Evolutionary conservation across 2,113 vertebrate species (phyloP), one percentile per base, ranked within the genome.

Genomic region (Cochlearius cochlearius): DNA sequence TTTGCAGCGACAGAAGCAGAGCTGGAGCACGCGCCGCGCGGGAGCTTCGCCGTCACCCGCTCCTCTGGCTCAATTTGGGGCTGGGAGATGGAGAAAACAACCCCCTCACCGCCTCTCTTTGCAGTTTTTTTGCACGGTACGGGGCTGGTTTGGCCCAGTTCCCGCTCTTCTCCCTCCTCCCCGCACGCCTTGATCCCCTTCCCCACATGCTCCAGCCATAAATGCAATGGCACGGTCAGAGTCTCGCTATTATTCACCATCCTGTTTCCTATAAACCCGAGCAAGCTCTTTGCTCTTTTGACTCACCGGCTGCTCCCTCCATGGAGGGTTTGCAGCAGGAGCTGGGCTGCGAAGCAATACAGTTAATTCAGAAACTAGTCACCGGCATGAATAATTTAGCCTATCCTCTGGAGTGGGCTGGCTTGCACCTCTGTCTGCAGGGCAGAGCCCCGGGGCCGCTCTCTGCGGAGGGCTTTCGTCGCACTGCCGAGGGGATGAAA

Each of bases 81-180:
- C 43, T 64, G 36, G 17, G 16, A 84, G 16, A 10, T 2, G 8
- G 6, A 32, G 25, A 73, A 73, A 59, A 22, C 26, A 21, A 9
- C 1, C 2, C 12, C 12, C 19, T 43, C 38, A 1, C 4, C 20
- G 6, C 34, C 12, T 19, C 20, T 64, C 2, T 0, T 19, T 36
- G 27, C 9, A 11, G 1, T 22, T 47, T 47, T 53, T 86, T 76
- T 4, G 11, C 8, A 6, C 2, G 13, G 1, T 64, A 78, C 3
- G 5, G 56, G 47, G 32, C 20, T 72, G 52, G 12, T 45, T 12
- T 38, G 25, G 12, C n/a, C 83, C 43, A 39, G 13, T 58, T 23
- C 8, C 7, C 2, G 4, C 30, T 78, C 39, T 67, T 67, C 12
- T 58, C 23, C 26, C 34, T 53, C 20, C 53, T 88, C 30, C 41